phyloP scores from a whole-genome alignment of 2,113 vertebrate species.

The Platanista minor region DNA sequence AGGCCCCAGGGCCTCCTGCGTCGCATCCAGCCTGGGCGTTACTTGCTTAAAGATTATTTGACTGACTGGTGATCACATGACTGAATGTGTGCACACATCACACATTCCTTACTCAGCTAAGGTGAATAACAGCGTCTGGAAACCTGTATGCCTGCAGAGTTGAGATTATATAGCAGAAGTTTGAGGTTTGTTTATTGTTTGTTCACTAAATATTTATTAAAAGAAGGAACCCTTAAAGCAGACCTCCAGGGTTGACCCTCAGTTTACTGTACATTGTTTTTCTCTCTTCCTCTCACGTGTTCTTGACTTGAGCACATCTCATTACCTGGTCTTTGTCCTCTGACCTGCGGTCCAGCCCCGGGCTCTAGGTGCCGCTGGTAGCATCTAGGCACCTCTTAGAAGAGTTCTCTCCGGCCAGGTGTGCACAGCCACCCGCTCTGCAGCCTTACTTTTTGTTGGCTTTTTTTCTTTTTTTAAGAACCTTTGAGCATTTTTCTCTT shows the following conservation, averaged over 20 bases:
- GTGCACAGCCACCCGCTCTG: no score
- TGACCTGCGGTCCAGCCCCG: rapidly evolving
- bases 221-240: not conserved
- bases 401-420: not conserved
- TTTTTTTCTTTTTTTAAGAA: not conserved
- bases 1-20: not conserved
- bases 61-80: not conserved
- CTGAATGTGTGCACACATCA: not conserved
- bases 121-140: rapidly evolving
- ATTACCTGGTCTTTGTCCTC: not conserved
- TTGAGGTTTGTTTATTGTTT: not conserved
- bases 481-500: not conserved
- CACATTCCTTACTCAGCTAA: not conserved
- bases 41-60: rapidly evolving
- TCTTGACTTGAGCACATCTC: not conserved
- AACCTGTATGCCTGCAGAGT: rapidly evolving
- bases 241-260: not conserved
- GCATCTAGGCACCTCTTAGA: not conserved
- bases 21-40: rapidly evolving
- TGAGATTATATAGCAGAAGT: not conserved
- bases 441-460: not conserved
- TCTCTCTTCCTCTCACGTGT: rapidly evolving
- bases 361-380: not conserved
- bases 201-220: no score
- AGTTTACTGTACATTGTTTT: not conserved